phyloP scores from a whole-genome alignment of 2,888 invertebrate species.

The Clepsis dumicolana region DNA sequence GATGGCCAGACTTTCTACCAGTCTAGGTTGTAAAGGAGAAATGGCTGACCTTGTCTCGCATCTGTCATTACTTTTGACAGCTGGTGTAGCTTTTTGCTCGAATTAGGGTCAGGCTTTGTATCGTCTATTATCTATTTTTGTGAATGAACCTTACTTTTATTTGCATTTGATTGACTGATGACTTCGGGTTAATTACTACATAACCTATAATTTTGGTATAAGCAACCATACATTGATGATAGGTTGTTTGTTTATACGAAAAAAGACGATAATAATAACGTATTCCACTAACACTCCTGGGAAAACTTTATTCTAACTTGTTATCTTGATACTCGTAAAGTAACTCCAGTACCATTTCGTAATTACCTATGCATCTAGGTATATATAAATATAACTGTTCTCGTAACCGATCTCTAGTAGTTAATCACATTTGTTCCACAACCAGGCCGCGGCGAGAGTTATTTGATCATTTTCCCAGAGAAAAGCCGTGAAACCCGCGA shows the following conservation, averaged over 20 bases:
- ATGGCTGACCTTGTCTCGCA: conserved; percentile 13
- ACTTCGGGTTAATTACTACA: too few relatives aligned
- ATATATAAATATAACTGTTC: too few relatives aligned
- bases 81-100: conserved; percentile 10
- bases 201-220: too few relatives aligned
- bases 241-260: too few relatives aligned
- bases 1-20: conserved; percentile 22
- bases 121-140: conserved; percentile 4
- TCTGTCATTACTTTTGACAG: conserved; percentile 29
- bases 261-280: too few relatives aligned
- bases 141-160: conserved; percentile 8
- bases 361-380: background rate
- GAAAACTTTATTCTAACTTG: too few relatives aligned
- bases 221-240: too few relatives aligned
- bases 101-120: conserved; percentile 30
- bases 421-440: background rate
- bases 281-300: too few relatives aligned
- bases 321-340: too few relatives aligned
- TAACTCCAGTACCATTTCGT: background rate
- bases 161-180: background rate
- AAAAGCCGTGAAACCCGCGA: conserved; percentile 21
- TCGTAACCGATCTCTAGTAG: background rate
- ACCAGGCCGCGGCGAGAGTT: conserved; percentile 19
- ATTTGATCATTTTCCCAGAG: conserved; percentile 30
- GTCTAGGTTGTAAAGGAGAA: conserved; percentile 29